Percentiles rank a stretch among this genome's conserved stretches.
phyloP scores from a whole-genome alignment of 2,113 vertebrate genomes.

The Speoplatyrhinus poulsoni region DNA sequence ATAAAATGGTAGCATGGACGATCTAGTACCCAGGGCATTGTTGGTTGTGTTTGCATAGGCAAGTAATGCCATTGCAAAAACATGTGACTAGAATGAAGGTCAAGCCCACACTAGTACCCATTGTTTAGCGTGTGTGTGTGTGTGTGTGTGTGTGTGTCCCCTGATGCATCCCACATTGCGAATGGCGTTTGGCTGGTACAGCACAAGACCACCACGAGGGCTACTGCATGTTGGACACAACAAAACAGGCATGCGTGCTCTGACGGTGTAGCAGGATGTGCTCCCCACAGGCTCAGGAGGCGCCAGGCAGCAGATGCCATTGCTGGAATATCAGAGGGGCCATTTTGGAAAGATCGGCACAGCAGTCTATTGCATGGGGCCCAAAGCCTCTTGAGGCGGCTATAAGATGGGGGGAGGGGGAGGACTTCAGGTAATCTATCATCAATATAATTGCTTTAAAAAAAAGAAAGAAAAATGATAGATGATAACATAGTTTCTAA shows the following conservation, averaged over 20 bases:
- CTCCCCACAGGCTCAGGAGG: conserved; percentile 33
- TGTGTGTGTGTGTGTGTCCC: neutral
- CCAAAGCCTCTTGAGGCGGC: neutral
- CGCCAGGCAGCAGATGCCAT: conserved; percentile 30
- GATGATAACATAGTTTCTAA: neutral
- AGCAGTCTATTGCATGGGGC: conserved; percentile 38
- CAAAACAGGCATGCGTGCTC: conserved; percentile 39
- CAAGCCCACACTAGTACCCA: too few species aligned
- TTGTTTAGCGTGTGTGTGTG: neutral
- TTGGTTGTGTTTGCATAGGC: too few species aligned
- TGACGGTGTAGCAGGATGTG: conserved; percentile 28
- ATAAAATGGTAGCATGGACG: too few species aligned
- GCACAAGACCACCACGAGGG: neutral
- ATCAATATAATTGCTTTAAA: neutral
- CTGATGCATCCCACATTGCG: conserved; percentile 28
- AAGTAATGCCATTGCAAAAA: too few species aligned
- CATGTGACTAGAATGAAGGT: too few species aligned
- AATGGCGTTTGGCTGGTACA: conserved; percentile 9
- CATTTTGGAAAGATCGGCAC: conserved; percentile 43
- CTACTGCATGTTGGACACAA: conserved; percentile 9
- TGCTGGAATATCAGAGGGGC: conserved; percentile 27
- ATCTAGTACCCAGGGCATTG: too few species aligned
- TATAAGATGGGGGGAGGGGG: neutral
- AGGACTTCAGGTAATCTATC: neutral
- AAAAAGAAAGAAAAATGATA: neutral